Base-by-base conservation (phyloP, 1,140 invertebrate species). In the Nylanderia fulva region DNA sequence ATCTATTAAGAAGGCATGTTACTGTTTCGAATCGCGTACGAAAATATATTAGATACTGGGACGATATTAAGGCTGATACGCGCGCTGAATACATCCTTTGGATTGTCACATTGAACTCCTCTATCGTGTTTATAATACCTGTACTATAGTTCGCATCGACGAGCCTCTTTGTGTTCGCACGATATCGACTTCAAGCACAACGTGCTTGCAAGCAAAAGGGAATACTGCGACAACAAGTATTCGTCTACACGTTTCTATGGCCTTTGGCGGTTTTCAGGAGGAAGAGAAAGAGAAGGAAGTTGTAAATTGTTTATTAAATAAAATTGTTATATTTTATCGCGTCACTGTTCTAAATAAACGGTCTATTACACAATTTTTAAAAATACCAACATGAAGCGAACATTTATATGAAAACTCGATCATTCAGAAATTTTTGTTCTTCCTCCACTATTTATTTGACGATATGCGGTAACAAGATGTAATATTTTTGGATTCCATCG, bases 131-230 rank as follows among this genome's bases (percentile, higher is more conserved):
- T 52, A 82, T 82, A 82, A 82, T 82, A 21, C 66, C 52, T 2
- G 52, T 33, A 72, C 77, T 82, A 82, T 82, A 58, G 77, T 39
- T 72, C n/a, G 24, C 77, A 72, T 72, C 77, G 52, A 82, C 36
- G 52, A 80, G 21, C 24, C 18, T 68, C 77, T 82, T 82, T 82
- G 77, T 82, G 52, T 21, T 27, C 36, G 52, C 33, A 24, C 52
- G 66, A 71, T 82, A 82, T 82, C 77, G 54, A 60, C 66, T 82
- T 72, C 66, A 82, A 82, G 66, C 66, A 72, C 77, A 72, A 82
- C 66, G 66, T 82, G 66, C 66, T 82, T 82, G 7, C 66, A 39
- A 60, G 52, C 29, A 82, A 72, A 72, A 66, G 39, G 66, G n/a
- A 82, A 60, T 58, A 82, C 52, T 82, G 58, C 24, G 66, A 45